Base-by-base conservation (phyloP, 2,888 invertebrate species). In the Drosophila imparisetae region DNA sequence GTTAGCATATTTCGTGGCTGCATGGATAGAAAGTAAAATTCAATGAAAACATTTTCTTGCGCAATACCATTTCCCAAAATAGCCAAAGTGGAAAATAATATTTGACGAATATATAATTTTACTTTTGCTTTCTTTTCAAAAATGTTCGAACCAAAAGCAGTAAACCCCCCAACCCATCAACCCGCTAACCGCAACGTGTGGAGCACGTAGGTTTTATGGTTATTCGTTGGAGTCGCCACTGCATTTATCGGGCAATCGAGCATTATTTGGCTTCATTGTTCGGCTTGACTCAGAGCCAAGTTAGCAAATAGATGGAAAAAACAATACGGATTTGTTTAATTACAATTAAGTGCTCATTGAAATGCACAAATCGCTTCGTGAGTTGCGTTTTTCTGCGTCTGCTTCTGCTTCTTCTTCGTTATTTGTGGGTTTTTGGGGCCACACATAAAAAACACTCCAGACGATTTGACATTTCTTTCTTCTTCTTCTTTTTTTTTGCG, bases 51-150 rank as follows among this genome's bases (percentile, higher is more conserved):
- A 32, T 62, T 80, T 72, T 81, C 82, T 80, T 81, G 72, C 80
- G 71, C 50, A 78, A 79, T 67, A 40, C 7, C 40, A 67, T 71
- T 73, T 79, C 66, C 78, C 81, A 34, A 71, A 66, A 61, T 49
- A 60, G 66, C 27, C 21, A 54, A 50, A 54, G 52, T 64, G 48
- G 52, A 57, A 45, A 40, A 4, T 5, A 15, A 61, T 10, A 42
- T 71, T 24, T 8, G 15, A 15, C 24, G 45, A 24, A 45, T 24
- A 15, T 24, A 8, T 45, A 1, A 45, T 45, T 24, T 24, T n/a
- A 78, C 82, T 82, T 83, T 82, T 82, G 75, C 80, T 82, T 82
- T 82, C 82, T 80, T 78, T 78, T 2, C 52, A 75, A 80, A 75
- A 80, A 82, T 83, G 75, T 55, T 50, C 24, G 21, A 10, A 11